Percentiles rank a stretch among this genome's conserved stretches.
Evolutionary conservation across 2,888 invertebrate species (phyloP).

Genomic region (Limnephilus marmoratus): DNA sequence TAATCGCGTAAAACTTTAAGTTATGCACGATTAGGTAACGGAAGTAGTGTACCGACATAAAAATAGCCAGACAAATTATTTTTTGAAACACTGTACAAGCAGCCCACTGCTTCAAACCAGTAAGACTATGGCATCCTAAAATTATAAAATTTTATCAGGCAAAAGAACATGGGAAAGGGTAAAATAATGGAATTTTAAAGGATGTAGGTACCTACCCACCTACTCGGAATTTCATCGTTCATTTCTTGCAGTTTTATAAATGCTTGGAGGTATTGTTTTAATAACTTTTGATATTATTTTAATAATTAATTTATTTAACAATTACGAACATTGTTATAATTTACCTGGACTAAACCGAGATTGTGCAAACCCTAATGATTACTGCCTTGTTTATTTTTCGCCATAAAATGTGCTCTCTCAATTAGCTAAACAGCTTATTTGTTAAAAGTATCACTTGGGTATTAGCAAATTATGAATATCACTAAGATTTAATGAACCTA

Average conservation of each 20-base stretch:
- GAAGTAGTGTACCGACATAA: not conserved
- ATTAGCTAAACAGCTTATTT: not conserved
- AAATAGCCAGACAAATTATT: not conserved
- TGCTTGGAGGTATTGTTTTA: no score
- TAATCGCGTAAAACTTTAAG: not conserved
- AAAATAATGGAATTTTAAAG: not conserved
- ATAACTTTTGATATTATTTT: no score
- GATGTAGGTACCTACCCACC: no score
- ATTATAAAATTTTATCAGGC: not conserved
- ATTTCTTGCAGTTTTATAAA: no score
- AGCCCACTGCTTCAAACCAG: not conserved
- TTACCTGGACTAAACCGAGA: no score
- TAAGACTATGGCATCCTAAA: not conserved
- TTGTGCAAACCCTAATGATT: no score
- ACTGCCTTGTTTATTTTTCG: no score
- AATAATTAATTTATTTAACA: no score
- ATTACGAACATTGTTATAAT: no score
- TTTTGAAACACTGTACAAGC: not conserved
- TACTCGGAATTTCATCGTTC: no score
- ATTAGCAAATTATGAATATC: not conserved
- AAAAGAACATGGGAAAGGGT: not conserved
- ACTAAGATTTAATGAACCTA: not conserved
- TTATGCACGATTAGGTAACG: not conserved
- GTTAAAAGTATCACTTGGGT: not conserved
- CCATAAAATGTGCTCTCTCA: not conserved